phyloP scores from a whole-genome alignment of 2,113 vertebrate genomes.

The Paramormyrops kingsleyae region DNA sequence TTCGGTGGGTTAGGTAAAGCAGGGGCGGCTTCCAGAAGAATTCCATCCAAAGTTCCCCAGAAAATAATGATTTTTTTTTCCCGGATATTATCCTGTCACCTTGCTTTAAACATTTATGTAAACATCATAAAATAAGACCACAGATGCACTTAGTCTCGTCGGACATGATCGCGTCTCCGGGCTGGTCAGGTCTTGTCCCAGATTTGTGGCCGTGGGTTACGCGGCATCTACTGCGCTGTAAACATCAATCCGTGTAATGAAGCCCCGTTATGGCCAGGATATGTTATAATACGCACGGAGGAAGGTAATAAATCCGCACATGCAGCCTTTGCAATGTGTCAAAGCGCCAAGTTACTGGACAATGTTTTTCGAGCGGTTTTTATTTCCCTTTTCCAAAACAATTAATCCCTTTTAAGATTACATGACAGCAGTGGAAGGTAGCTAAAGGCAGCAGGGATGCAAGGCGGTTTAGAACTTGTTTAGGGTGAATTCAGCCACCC shows the following conservation, averaged over 20 bases:
- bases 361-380: background rate
- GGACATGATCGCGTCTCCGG: slow-evolving; percentile 33
- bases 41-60: slow-evolving; percentile 54
- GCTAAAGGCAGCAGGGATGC: background rate
- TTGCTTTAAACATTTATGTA: slow-evolving; percentile 54
- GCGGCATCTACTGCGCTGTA: slow-evolving; percentile 19
- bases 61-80: slow-evolving; percentile 51
- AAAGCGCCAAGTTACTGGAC: background rate
- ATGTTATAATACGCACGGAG: too few relatives aligned
- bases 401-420: background rate
- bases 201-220: slow-evolving; percentile 34
- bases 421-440: background rate
- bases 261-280: slow-evolving; percentile 31
- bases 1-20: slow-evolving; percentile 34
- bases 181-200: slow-evolving; percentile 35
- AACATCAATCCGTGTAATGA: slow-evolving; percentile 30
- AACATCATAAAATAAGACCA: slow-evolving; percentile 41
- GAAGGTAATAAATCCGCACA: background rate
- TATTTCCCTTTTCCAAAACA: background rate
- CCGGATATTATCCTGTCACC: slow-evolving; percentile 52
- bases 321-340: background rate
- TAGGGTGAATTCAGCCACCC: background rate
- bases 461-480: background rate
- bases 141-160: slow-evolving; percentile 34
- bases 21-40: slow-evolving; percentile 38